Percentiles rank a stretch among this genome's conserved stretches.
Conservation (phyloP, 2,888 invertebrate genomes). For the Melolontha melolontha region DNA sequence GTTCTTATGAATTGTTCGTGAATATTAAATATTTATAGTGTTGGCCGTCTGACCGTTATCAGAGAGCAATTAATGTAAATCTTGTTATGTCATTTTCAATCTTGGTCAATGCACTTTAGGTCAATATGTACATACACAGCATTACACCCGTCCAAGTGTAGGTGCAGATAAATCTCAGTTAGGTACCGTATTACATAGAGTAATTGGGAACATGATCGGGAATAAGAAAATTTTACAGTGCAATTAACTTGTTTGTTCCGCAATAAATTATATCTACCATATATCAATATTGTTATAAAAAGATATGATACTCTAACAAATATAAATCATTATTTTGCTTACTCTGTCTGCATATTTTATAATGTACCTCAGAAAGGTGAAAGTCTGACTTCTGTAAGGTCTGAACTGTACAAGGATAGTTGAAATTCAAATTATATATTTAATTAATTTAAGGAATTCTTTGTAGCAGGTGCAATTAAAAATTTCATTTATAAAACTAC, state of each 20-base stretch:
- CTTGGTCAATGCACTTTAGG: conserved; percentile 22
- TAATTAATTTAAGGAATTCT: too few relatives aligned
- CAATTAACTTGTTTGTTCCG: conserved; percentile 10
- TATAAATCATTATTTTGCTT: not conserved
- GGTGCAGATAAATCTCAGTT: conserved; percentile 8
- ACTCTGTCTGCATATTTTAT: not conserved
- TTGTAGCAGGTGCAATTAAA: too few relatives aligned
- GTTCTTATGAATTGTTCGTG: not conserved
- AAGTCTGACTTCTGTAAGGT: too few relatives aligned
- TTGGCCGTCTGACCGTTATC: not conserved
- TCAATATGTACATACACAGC: conserved; percentile 6
- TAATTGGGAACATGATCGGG: conserved; percentile 15
- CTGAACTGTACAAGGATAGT: too few relatives aligned
- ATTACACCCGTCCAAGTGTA: not conserved
- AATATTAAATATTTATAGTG: not conserved
- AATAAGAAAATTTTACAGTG: conserved; percentile 7
- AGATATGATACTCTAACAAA: not conserved
- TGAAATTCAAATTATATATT: too few relatives aligned
- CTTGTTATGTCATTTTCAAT: conserved; percentile 22
- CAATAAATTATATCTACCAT: conserved; percentile 11
- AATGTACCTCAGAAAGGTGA: too few relatives aligned
- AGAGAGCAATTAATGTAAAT: conserved; percentile 14
- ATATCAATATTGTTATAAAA: conserved; percentile 6
- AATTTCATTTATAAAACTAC: too few relatives aligned
- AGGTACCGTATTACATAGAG: conserved; percentile 11